These are phyloP conservation scores for Cirrhinus molitorella DNA, from an alignment of 2,797 vertebrate genomes.

Conservation along the genomic window DNA sequence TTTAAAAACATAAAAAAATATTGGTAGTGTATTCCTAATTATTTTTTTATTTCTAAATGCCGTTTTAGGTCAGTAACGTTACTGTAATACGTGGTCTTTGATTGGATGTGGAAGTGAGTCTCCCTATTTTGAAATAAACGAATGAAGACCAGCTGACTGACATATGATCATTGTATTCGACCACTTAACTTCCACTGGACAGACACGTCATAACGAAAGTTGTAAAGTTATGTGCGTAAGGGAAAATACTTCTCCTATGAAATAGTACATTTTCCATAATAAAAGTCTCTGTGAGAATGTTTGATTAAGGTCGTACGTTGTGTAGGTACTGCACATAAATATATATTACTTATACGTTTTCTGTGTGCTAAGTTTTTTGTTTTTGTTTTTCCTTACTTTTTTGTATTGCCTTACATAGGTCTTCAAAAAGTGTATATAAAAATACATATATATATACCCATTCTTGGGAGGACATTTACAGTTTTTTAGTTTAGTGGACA, in stretches of 20 bases:
- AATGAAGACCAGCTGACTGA: not conserved
- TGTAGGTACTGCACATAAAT: not conserved
- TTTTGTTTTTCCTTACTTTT: not conserved
- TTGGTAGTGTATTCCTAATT: not conserved
- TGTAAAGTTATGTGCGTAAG: not conserved
- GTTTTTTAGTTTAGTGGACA: not conserved
- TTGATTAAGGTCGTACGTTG: not conserved
- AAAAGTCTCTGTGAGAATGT: not conserved
- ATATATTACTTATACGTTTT: too few relatives aligned
- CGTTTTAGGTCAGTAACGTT: too few relatives aligned
- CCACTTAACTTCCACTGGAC: not conserved
- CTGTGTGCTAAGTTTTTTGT: too few relatives aligned
- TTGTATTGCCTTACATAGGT: not conserved
- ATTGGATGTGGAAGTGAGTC: not conserved
- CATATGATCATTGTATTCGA: not conserved
- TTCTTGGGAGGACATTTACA: not conserved
- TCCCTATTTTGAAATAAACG: not conserved
- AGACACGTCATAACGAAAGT: not conserved
- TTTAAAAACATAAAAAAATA: too few relatives aligned
- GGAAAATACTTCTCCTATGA: not conserved
- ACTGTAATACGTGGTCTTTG: not conserved
- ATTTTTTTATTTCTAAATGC: not conserved
- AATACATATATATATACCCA: too few relatives aligned
- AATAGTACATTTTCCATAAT: not conserved
- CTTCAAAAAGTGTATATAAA: not conserved